phyloP scores from a whole-genome alignment of 2,888 invertebrate species.

The Cheilosia vernalis region DNA sequence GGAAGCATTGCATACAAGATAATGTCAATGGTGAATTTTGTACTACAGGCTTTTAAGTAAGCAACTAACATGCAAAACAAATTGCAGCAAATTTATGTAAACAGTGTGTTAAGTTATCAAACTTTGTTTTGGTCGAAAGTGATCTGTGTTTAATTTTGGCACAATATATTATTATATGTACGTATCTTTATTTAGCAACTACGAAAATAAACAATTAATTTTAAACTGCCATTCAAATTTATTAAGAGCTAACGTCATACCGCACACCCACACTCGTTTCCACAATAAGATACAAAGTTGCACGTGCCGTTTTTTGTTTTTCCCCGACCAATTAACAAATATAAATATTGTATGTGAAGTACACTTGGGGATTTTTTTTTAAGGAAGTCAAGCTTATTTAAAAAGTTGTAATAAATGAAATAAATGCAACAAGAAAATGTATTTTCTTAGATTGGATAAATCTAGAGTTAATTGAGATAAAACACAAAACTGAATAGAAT shows the following conservation, averaged over 20 bases:
- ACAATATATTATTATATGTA: no score
- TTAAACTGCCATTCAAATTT: not conserved
- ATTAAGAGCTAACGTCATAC: not conserved
- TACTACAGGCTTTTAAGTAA: no score
- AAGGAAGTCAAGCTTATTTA: not conserved
- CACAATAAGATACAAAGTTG: not conserved
- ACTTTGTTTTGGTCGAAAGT: no score
- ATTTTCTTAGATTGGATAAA: not conserved
- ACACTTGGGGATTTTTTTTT: constrained; percentile 1
- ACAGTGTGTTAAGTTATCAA: no score
- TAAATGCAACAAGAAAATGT: not conserved
- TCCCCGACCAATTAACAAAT: constrained; percentile 8
- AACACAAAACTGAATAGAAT: constrained; percentile 6
- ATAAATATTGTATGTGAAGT: constrained; percentile 12
- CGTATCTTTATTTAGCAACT: no score
- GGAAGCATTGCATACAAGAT: no score
- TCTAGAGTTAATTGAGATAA: not conserved
- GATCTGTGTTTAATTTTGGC: no score
- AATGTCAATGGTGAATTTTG: no score
- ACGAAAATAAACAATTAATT: not conserved
- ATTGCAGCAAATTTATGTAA: no score
- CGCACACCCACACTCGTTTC: not conserved
- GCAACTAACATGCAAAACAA: no score
- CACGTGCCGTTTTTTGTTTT: not conserved
- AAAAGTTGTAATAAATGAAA: not conserved